Percentiles rank a stretch among this genome's conserved stretches.
These are phyloP conservation scores for Parnassius mnemosyne DNA, from an alignment of 2,888 invertebrate species.

Conservation along the genomic window DNA sequence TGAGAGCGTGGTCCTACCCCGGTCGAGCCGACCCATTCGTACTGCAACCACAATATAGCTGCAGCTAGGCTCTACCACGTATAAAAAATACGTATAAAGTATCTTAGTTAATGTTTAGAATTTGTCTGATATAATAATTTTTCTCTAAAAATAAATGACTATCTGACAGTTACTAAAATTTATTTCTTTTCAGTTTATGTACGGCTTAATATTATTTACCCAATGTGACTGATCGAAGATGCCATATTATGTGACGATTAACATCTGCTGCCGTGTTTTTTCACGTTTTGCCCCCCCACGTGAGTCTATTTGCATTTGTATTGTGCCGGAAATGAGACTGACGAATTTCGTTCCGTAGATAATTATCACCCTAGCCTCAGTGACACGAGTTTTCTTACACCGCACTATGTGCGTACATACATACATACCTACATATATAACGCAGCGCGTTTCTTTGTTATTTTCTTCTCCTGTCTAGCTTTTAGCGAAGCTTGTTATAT, in stretches of 20 bases:
- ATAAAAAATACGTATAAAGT: too few species aligned
- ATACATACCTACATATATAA: too few species aligned
- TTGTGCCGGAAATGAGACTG: constrained; percentile 33
- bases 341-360: constrained; percentile 30
- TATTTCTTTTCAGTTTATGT: background rate
- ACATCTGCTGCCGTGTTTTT: constrained; percentile 26
- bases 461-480: too few species aligned
- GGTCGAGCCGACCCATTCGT: too few species aligned
- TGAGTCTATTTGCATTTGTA: constrained; percentile 34
- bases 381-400: constrained; percentile 1
- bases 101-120: too few species aligned
- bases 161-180: background rate
- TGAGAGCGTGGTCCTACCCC: too few species aligned
- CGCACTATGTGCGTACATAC: constrained; percentile 1
- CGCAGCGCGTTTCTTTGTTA: too few species aligned
- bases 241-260: constrained; percentile 21
- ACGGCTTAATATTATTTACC: background rate
- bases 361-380: constrained; percentile 1
- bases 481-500: too few species aligned
- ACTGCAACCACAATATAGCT: too few species aligned
- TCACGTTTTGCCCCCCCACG: constrained; percentile 25
- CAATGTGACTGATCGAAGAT: constrained; percentile 10
- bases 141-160: too few species aligned
- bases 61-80: too few species aligned
- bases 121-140: too few species aligned